Percentiles rank a stretch among this genome's conserved stretches.
Evolutionary conservation across 1,140 invertebrate species (phyloP).

Genomic region (Drosophila parvula): DNA sequence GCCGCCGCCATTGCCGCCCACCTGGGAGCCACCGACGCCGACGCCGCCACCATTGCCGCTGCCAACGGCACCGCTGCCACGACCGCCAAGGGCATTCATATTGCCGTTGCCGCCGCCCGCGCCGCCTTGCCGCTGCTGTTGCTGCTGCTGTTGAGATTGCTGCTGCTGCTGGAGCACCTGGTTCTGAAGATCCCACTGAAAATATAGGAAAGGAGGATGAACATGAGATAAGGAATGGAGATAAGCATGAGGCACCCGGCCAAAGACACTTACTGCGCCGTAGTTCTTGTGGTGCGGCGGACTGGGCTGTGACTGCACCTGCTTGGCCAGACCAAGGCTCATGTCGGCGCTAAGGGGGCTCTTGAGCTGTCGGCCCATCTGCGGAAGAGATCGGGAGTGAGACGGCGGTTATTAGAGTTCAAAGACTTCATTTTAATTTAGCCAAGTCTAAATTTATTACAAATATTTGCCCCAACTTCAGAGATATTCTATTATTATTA

Average conservation of each 20-base stretch:
- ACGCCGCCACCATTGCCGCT: slow-evolving; percentile 52
- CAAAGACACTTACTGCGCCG: slow-evolving; percentile 84
- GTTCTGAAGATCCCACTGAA: slow-evolving; percentile 84
- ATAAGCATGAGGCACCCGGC: neutral
- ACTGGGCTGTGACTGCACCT: slow-evolving; percentile 85
- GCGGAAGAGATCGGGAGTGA: neutral
- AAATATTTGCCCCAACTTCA: no score
- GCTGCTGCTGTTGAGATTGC: slow-evolving; percentile 84
- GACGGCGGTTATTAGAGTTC: neutral
- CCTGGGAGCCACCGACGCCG: slow-evolving; percentile 43
- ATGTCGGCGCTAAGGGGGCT: slow-evolving; percentile 86
- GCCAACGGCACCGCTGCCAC: slow-evolving; percentile 52
- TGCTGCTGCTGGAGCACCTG: slow-evolving; percentile 84
- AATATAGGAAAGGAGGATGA: neutral
- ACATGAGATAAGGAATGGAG: slow-evolving; percentile 10
- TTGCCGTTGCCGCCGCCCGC: slow-evolving; percentile 64
- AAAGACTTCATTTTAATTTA: no score
- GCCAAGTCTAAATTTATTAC: no score
- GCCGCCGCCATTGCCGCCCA: slow-evolving; percentile 50
- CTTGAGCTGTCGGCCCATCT: slow-evolving; percentile 85
- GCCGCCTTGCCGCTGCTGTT: slow-evolving; percentile 64
- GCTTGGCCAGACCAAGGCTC: slow-evolving; percentile 78
- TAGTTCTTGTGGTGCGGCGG: slow-evolving; percentile 87
- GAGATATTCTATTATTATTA: no score
- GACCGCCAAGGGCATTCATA: slow-evolving; percentile 74